Evolutionary conservation across 2,888 invertebrate species (phyloP).

Genomic region (Therioaphis trifolii): DNA sequence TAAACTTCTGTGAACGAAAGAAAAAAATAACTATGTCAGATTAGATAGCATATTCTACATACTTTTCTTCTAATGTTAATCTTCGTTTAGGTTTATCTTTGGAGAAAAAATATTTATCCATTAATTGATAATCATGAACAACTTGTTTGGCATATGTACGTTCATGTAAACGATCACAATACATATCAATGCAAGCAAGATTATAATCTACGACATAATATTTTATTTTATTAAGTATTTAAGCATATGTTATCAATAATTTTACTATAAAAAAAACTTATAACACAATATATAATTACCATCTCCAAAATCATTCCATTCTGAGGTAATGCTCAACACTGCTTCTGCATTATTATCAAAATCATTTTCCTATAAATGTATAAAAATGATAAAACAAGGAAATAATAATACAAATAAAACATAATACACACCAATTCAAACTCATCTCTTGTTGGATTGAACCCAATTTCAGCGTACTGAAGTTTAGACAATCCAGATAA

Average conservation of each 20-base stretch:
- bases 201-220: constrained; percentile 77
- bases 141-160: constrained; percentile 89
- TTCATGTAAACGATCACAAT: constrained; percentile 84
- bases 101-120: constrained; percentile 82
- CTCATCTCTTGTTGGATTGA: constrained; percentile 95
- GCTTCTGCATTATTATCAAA: constrained; percentile 80
- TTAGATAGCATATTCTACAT: constrained; percentile 66
- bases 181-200: constrained; percentile 92
- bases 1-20: constrained; percentile 22
- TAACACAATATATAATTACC: constrained; percentile 25
- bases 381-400: constrained; percentile 33
- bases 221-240: background rate
- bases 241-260: background rate
- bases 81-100: constrained; percentile 71
- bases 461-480: constrained; percentile 91
- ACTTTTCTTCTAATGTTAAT: constrained; percentile 85
- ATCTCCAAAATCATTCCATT: constrained; percentile 59
- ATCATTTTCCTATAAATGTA: constrained; percentile 81
- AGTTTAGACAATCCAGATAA: constrained; percentile 78
- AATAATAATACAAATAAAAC: constrained; percentile 14
- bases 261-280: background rate
- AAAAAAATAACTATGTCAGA: background rate
- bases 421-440: constrained; percentile 83
- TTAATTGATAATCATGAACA: constrained; percentile 89
- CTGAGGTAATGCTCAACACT: constrained; percentile 42